Evolutionary conservation across 2,113 vertebrate species (phyloP).

Genomic region (Pithys albifrons): DNA sequence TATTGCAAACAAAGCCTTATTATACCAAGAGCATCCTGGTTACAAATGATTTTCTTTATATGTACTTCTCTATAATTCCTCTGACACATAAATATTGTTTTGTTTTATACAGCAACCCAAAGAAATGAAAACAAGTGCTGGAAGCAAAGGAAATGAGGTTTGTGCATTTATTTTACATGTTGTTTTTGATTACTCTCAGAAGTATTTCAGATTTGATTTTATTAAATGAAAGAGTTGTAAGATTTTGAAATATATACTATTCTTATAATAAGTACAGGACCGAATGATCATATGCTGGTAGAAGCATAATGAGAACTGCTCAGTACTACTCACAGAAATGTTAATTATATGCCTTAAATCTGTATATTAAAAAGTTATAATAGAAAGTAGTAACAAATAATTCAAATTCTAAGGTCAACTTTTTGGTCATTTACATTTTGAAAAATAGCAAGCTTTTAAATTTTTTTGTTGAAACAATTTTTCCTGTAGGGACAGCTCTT

Average conservation of each 20-base stretch:
- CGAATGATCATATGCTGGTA: neutral
- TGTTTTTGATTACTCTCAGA: neutral
- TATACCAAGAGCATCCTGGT: neutral
- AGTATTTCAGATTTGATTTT: neutral
- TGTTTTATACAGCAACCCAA: slow-evolving; percentile 87
- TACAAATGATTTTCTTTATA: neutral
- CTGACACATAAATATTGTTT: slow-evolving; percentile 49
- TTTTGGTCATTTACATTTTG: neutral
- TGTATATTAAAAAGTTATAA: neutral
- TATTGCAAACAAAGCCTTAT: neutral
- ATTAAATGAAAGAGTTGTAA: neutral
- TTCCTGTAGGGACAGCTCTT: neutral
- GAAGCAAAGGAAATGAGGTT: slow-evolving; percentile 94
- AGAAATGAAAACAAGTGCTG: slow-evolving; percentile 90
- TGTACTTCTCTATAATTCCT: neutral
- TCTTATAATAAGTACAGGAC: neutral
- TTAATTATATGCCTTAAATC: neutral
- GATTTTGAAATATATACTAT: neutral
- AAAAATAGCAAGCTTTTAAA: neutral
- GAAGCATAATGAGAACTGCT: neutral
- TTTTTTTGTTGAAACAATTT: neutral
- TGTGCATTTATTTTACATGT: slow-evolving; percentile 3
- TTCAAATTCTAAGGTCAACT: neutral
- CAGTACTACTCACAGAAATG: neutral
- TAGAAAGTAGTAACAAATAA: neutral